Evolutionary conservation across 37 sponge, comb jelly and placozoan species (phyloP).

Genomic region (Diacarnus erythraeanus): DNA sequence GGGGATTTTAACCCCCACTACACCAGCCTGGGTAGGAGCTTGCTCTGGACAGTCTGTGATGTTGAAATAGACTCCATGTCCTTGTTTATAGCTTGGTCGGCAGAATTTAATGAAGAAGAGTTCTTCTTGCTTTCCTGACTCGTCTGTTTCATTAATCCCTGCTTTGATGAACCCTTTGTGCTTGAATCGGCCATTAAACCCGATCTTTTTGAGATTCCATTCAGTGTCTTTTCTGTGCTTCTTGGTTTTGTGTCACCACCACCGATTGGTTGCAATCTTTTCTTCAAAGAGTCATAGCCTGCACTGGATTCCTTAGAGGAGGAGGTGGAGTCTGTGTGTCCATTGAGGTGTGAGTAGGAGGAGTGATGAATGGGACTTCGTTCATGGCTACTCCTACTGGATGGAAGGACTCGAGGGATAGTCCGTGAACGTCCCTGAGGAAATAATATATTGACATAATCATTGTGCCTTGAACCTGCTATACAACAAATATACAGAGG

Average conservation of each 20-base stretch:
- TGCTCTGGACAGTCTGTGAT: neutral
- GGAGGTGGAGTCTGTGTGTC: constrained; percentile 2
- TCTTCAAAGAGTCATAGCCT: neutral
- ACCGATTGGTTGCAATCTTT: constrained; percentile 30
- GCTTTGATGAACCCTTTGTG: neutral
- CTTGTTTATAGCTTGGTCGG: constrained; percentile 20
- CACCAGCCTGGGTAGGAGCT: constrained; percentile 1
- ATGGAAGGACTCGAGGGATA: neutral
- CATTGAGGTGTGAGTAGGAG: constrained; percentile 49
- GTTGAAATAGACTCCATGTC: neutral
- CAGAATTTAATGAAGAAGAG: constrained; percentile 14
- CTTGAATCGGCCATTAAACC: constrained; percentile 19
- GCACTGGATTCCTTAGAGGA: neutral
- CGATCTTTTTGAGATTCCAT: constrained; percentile 34
- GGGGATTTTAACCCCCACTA: too few species aligned
- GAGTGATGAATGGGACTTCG: neutral
- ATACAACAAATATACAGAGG: too few species aligned
- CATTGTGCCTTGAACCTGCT: too few species aligned
- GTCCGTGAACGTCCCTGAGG: constrained; percentile 45
- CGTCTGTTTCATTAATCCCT: neutral
- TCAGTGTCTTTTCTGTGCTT: neutral
- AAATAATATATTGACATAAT: too few species aligned
- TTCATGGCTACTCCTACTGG: neutral
- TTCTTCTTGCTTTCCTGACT: neutral
- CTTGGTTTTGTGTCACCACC: constrained; percentile 3